Conservation (phyloP, 2,888 invertebrate genomes). For the Tenthredo mesomela region DNA sequence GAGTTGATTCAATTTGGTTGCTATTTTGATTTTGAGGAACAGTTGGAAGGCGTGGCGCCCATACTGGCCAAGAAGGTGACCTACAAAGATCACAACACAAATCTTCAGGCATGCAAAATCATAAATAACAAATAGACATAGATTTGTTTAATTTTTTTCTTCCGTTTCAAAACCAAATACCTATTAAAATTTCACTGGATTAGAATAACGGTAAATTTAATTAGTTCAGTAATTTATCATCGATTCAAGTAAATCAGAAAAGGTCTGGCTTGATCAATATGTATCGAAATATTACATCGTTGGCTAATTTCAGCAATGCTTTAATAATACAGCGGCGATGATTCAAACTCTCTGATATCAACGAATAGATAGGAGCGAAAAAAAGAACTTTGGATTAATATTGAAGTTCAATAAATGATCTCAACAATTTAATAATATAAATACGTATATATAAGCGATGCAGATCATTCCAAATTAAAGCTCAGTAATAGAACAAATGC, state of each 20-base stretch:
- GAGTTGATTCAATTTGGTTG: constrained; percentile 53
- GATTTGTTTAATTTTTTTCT: constrained; percentile 45
- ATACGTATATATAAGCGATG: background rate
- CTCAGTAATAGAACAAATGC: constrained; percentile 13
- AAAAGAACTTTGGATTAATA: background rate
- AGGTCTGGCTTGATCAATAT: background rate
- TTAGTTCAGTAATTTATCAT: background rate
- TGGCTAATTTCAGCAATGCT: background rate
- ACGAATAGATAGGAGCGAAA: background rate
- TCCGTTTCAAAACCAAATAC: too few species aligned
- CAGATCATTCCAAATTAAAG: constrained; percentile 29
- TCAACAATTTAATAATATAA: background rate
- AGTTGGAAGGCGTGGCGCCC: constrained; percentile 79
- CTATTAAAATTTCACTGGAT: background rate
- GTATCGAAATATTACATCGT: background rate
- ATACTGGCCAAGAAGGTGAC: constrained; percentile 82
- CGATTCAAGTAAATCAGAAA: background rate
- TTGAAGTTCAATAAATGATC: constrained; percentile 8
- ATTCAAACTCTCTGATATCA: background rate
- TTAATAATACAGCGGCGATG: background rate
- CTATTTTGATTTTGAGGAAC: constrained; percentile 71
- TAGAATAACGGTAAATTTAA: background rate
- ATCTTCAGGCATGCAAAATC: constrained; percentile 77
- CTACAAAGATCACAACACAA: constrained; percentile 79
- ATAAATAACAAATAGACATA: constrained; percentile 62